Base-by-base conservation (phyloP, 2,113 vertebrate species). In the Ptilonorhynchus violaceus region DNA sequence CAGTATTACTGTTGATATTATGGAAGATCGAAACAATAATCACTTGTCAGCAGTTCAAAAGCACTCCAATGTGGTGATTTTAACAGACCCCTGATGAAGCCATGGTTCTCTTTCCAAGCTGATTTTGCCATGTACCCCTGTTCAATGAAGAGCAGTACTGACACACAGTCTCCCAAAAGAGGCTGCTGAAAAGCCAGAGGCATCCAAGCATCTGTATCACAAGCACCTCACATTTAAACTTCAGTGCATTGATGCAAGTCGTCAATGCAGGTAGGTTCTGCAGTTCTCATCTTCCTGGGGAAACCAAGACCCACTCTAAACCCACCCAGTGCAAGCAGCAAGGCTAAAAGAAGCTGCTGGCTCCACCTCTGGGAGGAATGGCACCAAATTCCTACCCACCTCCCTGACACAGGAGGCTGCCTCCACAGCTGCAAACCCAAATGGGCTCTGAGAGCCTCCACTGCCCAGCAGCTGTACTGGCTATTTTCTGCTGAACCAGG, bases 381-480 rank as follows among this genome's bases (percentile, higher is more conserved):
- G 50, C 90, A 92, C 88, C 3, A 2, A 87, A 89, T 76, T 93
- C 60, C 75, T 41, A 21, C 15, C 63, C 2, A 0, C 47, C 27
- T 67, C 50, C 69, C 67, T 58, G 76, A 69, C 20, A 5, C 0
- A 1, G 59, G 52, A 88, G 35, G 53, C 62, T 49, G 56, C 47
- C 63, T 86, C 73, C 93, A 68, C 95, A 97, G 95, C 95, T 96
- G 96, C 92, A 94, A 83, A 93, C 59, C 86, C 76, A 89, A 87
- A 93, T 0, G 12, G 72, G 68, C 76, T 86, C 75, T 2, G 3
- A 39, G 46, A 88, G 62, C 67, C 52, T 66, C 68, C 70, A 9
- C 52, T 74, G 84, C 67, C 68, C 82, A 74, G 49, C 94, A 96
- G 93, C 91, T 95, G 94, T 75, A 82, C 76, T 44, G 55, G 82